A percentile compares a stretch with the other conserved stretches of the same genome.
phyloP scores from a whole-genome alignment of 2,113 vertebrate species.

The Melierax canorus region DNA sequence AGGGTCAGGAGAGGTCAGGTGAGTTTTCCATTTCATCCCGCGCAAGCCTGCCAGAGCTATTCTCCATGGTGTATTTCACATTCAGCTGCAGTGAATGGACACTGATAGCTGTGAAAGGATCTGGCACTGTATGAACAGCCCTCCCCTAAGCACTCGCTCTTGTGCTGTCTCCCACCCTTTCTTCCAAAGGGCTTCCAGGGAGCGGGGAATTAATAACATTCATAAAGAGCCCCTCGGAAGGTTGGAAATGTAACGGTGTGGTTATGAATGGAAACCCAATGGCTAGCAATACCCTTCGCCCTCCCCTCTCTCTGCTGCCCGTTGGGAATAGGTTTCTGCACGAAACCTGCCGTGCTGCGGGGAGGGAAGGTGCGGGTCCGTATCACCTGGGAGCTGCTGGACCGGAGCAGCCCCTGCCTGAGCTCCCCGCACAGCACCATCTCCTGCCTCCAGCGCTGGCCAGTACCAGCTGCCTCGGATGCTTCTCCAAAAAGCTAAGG shows the following conservation, averaged over 20 bases:
- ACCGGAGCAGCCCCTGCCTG: not conserved
- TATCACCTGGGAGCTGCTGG: not conserved
- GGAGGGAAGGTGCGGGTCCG: not conserved
- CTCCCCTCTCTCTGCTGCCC: not conserved
- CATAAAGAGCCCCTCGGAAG: not conserved
- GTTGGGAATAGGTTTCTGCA: not conserved
- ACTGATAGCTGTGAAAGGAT: conserved; percentile 53
- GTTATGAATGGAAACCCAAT: not conserved
- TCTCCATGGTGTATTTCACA: conserved; percentile 48
- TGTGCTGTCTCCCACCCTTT: conserved; percentile 26
- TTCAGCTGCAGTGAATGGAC: conserved; percentile 19
- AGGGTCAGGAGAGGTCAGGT: conserved; percentile 47
- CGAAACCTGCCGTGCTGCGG: fast-evolving
- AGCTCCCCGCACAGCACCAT: not conserved
- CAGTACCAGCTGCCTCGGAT: not conserved
- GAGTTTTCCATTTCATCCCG: conserved; percentile 1
- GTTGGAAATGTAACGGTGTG: not conserved
- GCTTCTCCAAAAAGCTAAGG: not conserved
- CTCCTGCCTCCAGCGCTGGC: not conserved
- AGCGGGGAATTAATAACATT: not conserved
- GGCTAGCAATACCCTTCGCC: not conserved
- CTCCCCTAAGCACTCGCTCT: not conserved
- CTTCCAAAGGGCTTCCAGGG: conserved; percentile 19
- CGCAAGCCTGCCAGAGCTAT: conserved; percentile 42
- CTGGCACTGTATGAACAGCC: conserved; percentile 25